These are phyloP conservation scores for Caenorhabditis sinica DNA, from an alignment of 2,888 invertebrate genomes.

Conservation along the genomic window DNA sequence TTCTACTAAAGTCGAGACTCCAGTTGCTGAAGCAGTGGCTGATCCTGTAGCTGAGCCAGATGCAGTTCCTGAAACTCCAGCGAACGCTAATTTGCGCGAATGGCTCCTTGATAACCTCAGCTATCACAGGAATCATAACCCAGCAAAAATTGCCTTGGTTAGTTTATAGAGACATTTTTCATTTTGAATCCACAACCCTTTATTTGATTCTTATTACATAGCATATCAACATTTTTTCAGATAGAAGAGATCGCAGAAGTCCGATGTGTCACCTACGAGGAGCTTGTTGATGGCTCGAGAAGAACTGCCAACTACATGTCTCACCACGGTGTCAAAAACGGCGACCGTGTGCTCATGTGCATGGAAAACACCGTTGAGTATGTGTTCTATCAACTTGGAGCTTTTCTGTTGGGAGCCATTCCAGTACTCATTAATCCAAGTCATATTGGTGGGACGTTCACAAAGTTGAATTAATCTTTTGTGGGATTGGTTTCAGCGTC, in stretches of 20 bases:
- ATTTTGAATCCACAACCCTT: too few relatives aligned
- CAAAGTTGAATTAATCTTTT: background rate
- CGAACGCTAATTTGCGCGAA: slow-evolving; percentile 26
- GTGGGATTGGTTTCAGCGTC: slow-evolving; percentile 9
- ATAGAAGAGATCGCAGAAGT: slow-evolving; percentile 70
- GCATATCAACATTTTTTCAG: too few relatives aligned
- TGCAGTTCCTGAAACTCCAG: slow-evolving; percentile 2
- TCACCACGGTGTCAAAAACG: slow-evolving; percentile 66
- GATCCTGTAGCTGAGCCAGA: background rate
- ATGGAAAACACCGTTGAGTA: slow-evolving; percentile 72
- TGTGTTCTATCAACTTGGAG: slow-evolving; percentile 64
- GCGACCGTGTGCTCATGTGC: slow-evolving; percentile 63
- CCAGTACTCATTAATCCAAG: slow-evolving; percentile 69
- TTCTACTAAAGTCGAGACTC: too few relatives aligned
- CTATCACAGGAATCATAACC: slow-evolving; percentile 33
- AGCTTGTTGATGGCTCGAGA: slow-evolving; percentile 58
- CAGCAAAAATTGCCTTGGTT: slow-evolving; percentile 65
- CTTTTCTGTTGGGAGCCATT: slow-evolving; percentile 61
- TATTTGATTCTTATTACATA: too few relatives aligned
- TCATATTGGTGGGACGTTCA: slow-evolving; percentile 62
- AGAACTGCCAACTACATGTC: slow-evolving; percentile 66
- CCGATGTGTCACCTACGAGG: slow-evolving; percentile 67
- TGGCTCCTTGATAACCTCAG: slow-evolving; percentile 64
- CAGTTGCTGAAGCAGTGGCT: too few relatives aligned
- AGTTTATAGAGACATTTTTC: background rate